Evolutionary conservation across 2,113 vertebrate species (phyloP).

Genomic region (Quiscalus mexicanus): DNA sequence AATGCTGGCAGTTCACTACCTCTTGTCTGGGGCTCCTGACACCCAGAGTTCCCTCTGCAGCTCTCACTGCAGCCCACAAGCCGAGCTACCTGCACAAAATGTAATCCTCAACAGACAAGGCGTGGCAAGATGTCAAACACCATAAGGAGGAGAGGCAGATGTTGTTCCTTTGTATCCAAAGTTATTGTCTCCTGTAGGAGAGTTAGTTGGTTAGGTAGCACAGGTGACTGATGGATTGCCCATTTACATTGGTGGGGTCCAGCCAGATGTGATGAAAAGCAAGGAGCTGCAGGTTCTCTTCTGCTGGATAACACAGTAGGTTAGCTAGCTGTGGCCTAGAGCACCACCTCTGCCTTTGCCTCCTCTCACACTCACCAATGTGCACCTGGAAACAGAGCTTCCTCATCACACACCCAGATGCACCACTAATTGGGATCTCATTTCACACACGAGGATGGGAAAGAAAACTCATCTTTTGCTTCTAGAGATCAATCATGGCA

Average conservation of each 20-base stretch:
- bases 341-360: not conserved
- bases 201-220: not conserved
- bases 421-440: not conserved
- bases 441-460: not conserved
- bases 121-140: not conserved
- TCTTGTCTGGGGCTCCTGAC: accelerated
- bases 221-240: not conserved
- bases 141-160: accelerated
- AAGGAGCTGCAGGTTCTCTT: not conserved
- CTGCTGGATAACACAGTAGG: no score
- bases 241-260: not conserved
- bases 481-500: not conserved
- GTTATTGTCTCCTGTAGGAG: not conserved
- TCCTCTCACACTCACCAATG: accelerated
- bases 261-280: not conserved
- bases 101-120: not conserved
- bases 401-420: accelerated
- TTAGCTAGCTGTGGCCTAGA: not conserved
- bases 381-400: not conserved
- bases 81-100: not conserved
- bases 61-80: not conserved
- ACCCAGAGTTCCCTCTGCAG: not conserved
- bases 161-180: not conserved
- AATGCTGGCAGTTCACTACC: accelerated
- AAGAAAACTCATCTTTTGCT: not conserved